phyloP scores from a whole-genome alignment of 2,113 vertebrate species.

The Vulpes lagopus region DNA sequence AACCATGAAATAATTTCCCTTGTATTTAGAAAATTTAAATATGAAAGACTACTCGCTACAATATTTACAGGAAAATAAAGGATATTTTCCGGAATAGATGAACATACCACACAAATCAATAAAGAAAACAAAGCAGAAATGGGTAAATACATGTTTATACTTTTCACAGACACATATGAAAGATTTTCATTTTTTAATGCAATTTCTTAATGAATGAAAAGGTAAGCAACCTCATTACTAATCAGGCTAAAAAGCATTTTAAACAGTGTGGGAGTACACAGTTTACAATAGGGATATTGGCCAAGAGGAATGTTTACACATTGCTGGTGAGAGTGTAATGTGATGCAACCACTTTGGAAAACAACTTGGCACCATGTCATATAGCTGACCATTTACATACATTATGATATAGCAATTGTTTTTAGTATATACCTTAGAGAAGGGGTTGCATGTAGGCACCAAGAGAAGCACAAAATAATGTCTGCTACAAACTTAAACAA shows the following conservation, averaged over 20 bases:
- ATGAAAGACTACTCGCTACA: not conserved
- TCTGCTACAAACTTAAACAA: not conserved
- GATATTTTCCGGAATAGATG: not conserved
- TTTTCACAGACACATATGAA: not conserved
- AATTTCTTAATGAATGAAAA: not conserved
- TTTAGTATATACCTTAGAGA: not conserved
- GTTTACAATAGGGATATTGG: not conserved
- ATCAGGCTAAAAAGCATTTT: not conserved
- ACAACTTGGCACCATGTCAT: not conserved
- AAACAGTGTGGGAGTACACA: not conserved
- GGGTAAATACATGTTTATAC: not conserved
- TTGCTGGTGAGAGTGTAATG: not conserved
- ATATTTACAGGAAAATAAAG: constrained; percentile 7
- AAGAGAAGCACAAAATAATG: not conserved
- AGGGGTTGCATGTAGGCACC: not conserved
- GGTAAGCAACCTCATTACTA: not conserved
- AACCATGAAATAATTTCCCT: not conserved
- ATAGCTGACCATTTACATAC: not conserved
- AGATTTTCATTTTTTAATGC: not conserved
- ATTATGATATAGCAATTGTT: not conserved
- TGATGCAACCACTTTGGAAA: not conserved
- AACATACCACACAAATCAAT: not conserved
- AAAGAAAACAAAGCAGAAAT: constrained; percentile 8
- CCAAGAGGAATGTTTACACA: not conserved
- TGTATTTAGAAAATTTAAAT: not conserved